Evolutionary conservation across 2,888 invertebrate genomes (phyloP).

Genomic region (Adela reaumurella): DNA sequence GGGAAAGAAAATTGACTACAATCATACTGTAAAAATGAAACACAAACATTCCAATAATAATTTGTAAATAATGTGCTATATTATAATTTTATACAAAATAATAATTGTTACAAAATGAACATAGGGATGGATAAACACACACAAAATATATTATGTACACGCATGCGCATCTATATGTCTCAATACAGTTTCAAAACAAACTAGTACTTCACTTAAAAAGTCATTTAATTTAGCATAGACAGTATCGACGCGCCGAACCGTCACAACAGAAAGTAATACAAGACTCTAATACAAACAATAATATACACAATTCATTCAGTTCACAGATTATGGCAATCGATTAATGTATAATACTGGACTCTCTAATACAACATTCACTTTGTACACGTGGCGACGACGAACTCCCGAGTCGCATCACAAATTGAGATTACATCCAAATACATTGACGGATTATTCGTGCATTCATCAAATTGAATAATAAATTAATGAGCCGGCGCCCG

Average conservation of each 20-base stretch:
- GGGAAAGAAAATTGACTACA: too few species aligned
- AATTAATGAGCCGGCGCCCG: too few species aligned
- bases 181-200: conserved; percentile 31
- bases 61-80: conserved; percentile 57
- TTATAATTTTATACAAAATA: conserved; percentile 15
- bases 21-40: background rate
- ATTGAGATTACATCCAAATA: too few species aligned
- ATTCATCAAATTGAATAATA: too few species aligned
- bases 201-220: conserved; percentile 33
- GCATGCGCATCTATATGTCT: conserved; percentile 41
- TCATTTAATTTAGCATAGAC: conserved; percentile 28
- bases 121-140: conserved; percentile 52
- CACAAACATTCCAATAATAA: conserved; percentile 10
- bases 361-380: conserved; percentile 41
- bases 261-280: conserved; percentile 30
- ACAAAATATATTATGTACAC: conserved; percentile 45
- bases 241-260: conserved; percentile 9
- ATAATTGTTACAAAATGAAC: conserved; percentile 50
- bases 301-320: conserved; percentile 18
- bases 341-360: conserved; percentile 45
- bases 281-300: conserved; percentile 23
- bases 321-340: conserved; percentile 48
- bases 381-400: too few species aligned
- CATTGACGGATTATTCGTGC: too few species aligned
- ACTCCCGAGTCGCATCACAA: too few species aligned